A percentile compares a stretch with the other conserved stretches of the same genome.
Conservation (phyloP, 2,113 vertebrate genomes). For the Crocuta crocuta region DNA sequence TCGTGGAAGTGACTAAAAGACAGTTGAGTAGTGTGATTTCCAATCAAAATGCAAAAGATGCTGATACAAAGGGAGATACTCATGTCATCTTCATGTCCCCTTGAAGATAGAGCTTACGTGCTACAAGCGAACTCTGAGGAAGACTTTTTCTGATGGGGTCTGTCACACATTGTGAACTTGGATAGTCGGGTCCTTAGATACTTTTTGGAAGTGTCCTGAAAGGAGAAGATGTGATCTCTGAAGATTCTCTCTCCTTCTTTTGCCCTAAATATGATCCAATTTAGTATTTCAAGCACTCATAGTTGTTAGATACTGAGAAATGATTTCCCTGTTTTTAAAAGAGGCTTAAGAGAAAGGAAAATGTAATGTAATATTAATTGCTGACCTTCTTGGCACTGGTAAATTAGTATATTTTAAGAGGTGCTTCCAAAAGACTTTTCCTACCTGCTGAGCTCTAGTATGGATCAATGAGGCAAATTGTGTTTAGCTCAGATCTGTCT, state of each 20-base stretch:
- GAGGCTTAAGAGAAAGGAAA: slow-evolving; percentile 27
- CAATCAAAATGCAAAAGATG: background rate
- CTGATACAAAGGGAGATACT: background rate
- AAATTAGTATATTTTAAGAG: slow-evolving; percentile 8
- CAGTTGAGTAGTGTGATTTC: background rate
- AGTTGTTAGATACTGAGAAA: slow-evolving; percentile 6
- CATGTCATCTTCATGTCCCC: background rate
- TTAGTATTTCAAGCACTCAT: background rate
- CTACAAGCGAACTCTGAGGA: background rate
- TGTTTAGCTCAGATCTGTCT: slow-evolving; percentile 46
- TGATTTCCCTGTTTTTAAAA: slow-evolving; percentile 38
- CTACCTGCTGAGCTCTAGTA: background rate
- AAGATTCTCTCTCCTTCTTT: background rate
- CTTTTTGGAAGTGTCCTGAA: background rate
- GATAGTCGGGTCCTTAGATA: background rate
- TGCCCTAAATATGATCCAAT: background rate
- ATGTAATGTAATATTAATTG: background rate
- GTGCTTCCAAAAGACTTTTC: slow-evolving; percentile 10
- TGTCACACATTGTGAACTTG: background rate
- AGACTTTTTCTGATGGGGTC: background rate
- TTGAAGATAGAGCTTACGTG: background rate
- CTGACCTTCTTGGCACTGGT: slow-evolving; percentile 6
- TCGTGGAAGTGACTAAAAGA: background rate
- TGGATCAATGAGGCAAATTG: background rate
- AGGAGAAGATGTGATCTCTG: background rate